Percentiles rank a stretch among this genome's conserved stretches.
These are phyloP conservation scores for Ganaspis sp. DNA, from an alignment of 1,140 invertebrate species.

Conservation along the genomic window DNA sequence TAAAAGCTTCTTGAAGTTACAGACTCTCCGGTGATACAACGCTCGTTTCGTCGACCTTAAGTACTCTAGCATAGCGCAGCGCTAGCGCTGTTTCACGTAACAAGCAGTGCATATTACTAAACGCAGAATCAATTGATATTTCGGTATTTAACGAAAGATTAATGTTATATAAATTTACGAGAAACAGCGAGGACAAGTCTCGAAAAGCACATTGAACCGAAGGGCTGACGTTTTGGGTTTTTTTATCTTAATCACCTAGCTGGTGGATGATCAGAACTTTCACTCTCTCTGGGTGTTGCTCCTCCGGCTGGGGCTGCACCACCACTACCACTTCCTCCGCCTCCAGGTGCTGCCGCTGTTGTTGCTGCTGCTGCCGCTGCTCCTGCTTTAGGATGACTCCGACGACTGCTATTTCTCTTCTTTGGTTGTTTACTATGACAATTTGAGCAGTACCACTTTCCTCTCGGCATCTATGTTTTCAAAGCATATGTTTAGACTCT, in stretches of 20 bases:
- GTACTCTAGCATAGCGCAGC: constrained; percentile 1
- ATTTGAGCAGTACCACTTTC: constrained; percentile 91
- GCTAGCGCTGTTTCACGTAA: not conserved
- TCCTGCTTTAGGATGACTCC: constrained; percentile 74
- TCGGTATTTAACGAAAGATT: not conserved
- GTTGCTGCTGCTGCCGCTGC: constrained; percentile 49
- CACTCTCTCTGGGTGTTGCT: constrained; percentile 73
- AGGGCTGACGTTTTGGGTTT: constrained; percentile 70
- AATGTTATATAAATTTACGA: not conserved
- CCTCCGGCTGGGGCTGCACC: not conserved
- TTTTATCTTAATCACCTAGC: constrained; percentile 78
- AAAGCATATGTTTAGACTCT: no score
- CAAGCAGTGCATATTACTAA: not conserved
- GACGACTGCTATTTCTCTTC: constrained; percentile 80
- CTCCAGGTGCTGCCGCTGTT: constrained; percentile 38
- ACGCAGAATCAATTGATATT: not conserved
- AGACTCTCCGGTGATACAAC: constrained; percentile 11
- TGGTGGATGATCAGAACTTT: constrained; percentile 79
- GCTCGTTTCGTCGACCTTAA: not conserved
- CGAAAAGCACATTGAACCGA: constrained; percentile 65
- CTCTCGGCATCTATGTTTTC: constrained; percentile 87
- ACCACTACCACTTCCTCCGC: constrained; percentile 50
- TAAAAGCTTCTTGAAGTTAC: constrained; percentile 43
- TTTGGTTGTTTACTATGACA: constrained; percentile 88
- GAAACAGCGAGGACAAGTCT: constrained; percentile 47